These are phyloP conservation scores for Mesitornis unicolor DNA, from an alignment of 2,113 vertebrate genomes.

Conservation along the genomic window DNA sequence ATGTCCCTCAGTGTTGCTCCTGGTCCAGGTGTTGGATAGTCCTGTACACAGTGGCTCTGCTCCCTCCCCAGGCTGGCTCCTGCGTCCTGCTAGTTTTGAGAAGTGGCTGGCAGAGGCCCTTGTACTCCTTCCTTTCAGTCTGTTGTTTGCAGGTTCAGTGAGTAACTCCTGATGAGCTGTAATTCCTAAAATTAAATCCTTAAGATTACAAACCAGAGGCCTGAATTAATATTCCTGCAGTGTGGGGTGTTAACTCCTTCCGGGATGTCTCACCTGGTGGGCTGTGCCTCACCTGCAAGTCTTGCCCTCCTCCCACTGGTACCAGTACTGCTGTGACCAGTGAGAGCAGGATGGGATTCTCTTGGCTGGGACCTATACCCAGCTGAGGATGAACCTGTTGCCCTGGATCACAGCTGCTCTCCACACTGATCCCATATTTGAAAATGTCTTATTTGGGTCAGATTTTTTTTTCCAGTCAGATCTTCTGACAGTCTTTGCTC, in stretches of 20 bases:
- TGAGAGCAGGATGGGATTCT: neutral
- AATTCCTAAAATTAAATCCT: constrained; percentile 21
- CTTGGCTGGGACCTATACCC: neutral
- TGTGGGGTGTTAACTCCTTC: neutral
- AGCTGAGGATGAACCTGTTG: neutral
- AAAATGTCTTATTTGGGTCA: constrained; percentile 38
- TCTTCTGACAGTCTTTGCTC: neutral
- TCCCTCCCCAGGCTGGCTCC: neutral
- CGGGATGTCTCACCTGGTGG: neutral
- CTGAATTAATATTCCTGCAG: neutral
- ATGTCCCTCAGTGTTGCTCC: fast-evolving
- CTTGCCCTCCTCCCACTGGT: neutral
- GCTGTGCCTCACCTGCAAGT: neutral
- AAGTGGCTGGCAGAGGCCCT: neutral
- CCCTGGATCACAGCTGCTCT: neutral
- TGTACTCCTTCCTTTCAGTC: neutral
- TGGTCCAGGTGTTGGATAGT: fast-evolving
- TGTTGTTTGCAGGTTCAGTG: neutral
- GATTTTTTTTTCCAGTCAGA: neutral
- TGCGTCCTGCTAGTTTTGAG: neutral
- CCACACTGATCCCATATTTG: neutral
- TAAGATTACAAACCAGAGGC: neutral
- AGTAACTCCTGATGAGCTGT: neutral
- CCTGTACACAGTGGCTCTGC: neutral
- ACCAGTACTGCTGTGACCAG: neutral